Evolutionary conservation across 1,140 invertebrate genomes (phyloP), one percentile per base, ranked within the genome.

Genomic region (Drosophila pseudoobscura): DNA sequence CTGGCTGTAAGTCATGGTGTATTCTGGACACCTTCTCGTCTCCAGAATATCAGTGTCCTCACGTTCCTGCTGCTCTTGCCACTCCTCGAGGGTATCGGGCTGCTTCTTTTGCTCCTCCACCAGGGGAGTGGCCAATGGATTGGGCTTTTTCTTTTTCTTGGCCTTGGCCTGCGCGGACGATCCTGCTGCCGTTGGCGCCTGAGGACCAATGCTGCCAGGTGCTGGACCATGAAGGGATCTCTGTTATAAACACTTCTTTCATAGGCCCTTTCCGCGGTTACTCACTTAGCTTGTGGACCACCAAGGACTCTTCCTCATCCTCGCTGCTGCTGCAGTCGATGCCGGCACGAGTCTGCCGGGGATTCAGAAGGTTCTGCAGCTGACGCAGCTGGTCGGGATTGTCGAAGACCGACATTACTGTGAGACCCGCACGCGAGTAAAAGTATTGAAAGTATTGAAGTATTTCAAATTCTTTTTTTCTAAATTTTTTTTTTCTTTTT

Each of bases 1-100:
- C 91, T 98, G 97, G 75, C 96, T 95, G 89, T 96, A 98, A 79
- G 95, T 94, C 80, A 97, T 96, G 20, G 95, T 95, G 92, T 96
- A 98, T 72, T 94, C 93, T 1, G 97, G 97, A 43, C 93, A 92
- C 79, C 94, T 94, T 50, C 96, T 92, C 2, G 94, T 94, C 76
- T 96, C 95, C 7, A 93, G 70, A 7, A 93, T 73, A 80, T 94
- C 94, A 0, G 55, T 64, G 59, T 91, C 80, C 26, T 83, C 69
- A 2, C 89, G 91, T 6, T 92, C 92, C 59, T 93, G 92, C 47
- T 92, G 91, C 6, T 92, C 77, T 60, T 93, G 92, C 92, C 92
- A 94, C 65, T 94, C 93, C 68, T 94, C 93, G n/a, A 94, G 92
- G 6, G 85, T 93, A 59, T 75, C 91, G 0, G 93, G 92, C 22